Evolutionary conservation across 2,113 vertebrate species (phyloP).

Genomic region (Cyanoramphus novaezelandiae): DNA sequence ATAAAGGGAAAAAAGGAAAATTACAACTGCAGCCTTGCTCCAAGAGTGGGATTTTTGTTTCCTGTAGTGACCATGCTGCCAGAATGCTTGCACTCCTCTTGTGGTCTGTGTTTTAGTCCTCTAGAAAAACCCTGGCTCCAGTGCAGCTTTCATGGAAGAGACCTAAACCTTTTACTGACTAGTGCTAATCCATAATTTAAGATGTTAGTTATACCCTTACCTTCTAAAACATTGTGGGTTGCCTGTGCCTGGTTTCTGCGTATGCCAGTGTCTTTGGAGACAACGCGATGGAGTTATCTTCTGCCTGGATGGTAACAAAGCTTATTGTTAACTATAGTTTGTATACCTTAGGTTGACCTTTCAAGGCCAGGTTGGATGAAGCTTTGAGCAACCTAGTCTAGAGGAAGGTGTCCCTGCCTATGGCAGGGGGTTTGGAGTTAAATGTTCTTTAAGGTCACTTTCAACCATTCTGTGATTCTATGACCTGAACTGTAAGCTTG

Average conservation of each 20-base stretch:
- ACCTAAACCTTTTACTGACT: neutral
- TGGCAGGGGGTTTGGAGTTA: neutral
- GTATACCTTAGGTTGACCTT: neutral
- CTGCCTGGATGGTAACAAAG: neutral
- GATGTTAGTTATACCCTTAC: neutral
- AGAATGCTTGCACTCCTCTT: neutral
- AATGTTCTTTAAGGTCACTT: neutral
- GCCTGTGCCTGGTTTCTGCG: neutral
- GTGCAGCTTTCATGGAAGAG: neutral
- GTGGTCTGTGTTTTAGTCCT: neutral
- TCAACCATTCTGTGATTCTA: neutral
- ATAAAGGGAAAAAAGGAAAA: neutral
- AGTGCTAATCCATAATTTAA: neutral
- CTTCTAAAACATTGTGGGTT: neutral
- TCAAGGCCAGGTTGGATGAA: neutral
- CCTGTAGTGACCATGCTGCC: neutral
- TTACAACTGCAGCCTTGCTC: neutral
- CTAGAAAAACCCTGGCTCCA: neutral
- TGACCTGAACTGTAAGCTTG: fast-evolving
- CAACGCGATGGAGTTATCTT: neutral
- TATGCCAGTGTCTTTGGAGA: neutral
- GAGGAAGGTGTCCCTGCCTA: neutral
- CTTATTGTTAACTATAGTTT: neutral
- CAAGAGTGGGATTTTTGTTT: neutral
- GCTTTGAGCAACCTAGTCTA: neutral